Evolutionary conservation across 2,888 invertebrate species (phyloP).

Genomic region (Actias luna): DNA sequence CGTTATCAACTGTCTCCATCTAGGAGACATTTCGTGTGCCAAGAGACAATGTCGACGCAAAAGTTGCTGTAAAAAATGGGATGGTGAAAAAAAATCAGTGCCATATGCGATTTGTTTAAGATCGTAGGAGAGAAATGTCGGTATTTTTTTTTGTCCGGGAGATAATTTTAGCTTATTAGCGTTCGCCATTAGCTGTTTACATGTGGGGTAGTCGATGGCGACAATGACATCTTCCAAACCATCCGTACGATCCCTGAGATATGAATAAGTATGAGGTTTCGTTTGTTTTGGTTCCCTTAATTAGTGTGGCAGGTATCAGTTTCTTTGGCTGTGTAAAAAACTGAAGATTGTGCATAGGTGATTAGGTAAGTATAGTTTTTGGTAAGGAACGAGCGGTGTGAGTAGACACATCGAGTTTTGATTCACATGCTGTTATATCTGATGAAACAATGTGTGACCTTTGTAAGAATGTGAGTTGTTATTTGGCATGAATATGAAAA

Average conservation of each 20-base stretch:
- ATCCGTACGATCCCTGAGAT: not conserved
- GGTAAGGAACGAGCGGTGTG: too few relatives aligned
- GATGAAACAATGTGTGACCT: too few relatives aligned
- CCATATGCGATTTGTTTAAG: slow-evolving; percentile 61
- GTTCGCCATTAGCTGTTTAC: slow-evolving; percentile 19
- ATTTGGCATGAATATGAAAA: too few relatives aligned
- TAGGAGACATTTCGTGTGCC: slow-evolving; percentile 51
- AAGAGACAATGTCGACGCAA: slow-evolving; percentile 52
- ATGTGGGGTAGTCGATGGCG: slow-evolving; percentile 20
- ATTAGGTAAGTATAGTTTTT: too few relatives aligned
- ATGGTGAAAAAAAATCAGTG: slow-evolving; percentile 51
- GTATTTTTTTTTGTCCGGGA: slow-evolving; percentile 23
- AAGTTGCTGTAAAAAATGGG: slow-evolving; percentile 41
- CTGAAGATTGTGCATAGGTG: too few relatives aligned
- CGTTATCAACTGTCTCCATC: slow-evolving; percentile 72
- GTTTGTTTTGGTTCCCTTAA: not conserved
- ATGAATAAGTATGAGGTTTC: not conserved
- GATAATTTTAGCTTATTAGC: slow-evolving; percentile 32
- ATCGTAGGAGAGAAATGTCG: slow-evolving; percentile 38
- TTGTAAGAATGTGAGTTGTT: too few relatives aligned
- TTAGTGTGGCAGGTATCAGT: too few relatives aligned
- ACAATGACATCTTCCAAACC: slow-evolving; percentile 1
- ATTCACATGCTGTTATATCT: too few relatives aligned
- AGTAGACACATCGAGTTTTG: too few relatives aligned
- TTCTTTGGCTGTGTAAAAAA: too few relatives aligned